Base-by-base conservation (phyloP, 1,140 invertebrate genomes). In the Arion vulgaris region DNA sequence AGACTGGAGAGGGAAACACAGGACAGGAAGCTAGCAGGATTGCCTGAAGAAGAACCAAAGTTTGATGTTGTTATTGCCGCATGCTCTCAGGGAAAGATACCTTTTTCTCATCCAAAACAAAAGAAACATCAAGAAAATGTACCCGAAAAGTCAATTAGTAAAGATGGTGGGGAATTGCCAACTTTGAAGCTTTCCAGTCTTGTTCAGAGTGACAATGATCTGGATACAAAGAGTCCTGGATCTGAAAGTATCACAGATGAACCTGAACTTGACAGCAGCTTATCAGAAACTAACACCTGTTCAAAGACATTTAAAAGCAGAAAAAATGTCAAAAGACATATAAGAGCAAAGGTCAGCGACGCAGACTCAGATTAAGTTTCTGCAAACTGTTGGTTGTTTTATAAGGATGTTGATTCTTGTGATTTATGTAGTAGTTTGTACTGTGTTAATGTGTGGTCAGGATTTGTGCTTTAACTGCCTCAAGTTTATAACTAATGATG, bases 21-120 rank as follows among this genome's bases (percentile, higher is more conserved):
- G 34, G 77, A 53, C 53, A 86, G 86, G 75, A 77, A 73, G 36
- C 45, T 77, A 39, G 77, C 53, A 68, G 78, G 68, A 26, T 32
- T 26, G 4, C 72, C 84, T 15, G 85, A 62, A 34, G 83, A 85
- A 34, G 57, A 83, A 80, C 34, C 28, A 28, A 71, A 82, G 51
- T 53, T 57, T 77, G 77, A 66, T 13, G 39, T 26, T 41, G 57
- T 1, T 5, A 57, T 68, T 32, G 83, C 53, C 38, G 85, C 85
- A 53, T 86, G 85, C 82, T 86, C 85, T 23, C 84, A 86, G 78
- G 85, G 85, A 66, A 38, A 75, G 19, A 84, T 87, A 62, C 82
- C 78, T 23, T 88, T 87, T 83, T 75, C 80, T 23, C 84, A 84
- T 49, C 79, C 45, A 53, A 78, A 41, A 19, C 82, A 81, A 77